A percentile compares a stretch with the other conserved stretches of the same genome.
phyloP scores from a whole-genome alignment of 2,888 invertebrate genomes.

The Ochropacha duplaris region DNA sequence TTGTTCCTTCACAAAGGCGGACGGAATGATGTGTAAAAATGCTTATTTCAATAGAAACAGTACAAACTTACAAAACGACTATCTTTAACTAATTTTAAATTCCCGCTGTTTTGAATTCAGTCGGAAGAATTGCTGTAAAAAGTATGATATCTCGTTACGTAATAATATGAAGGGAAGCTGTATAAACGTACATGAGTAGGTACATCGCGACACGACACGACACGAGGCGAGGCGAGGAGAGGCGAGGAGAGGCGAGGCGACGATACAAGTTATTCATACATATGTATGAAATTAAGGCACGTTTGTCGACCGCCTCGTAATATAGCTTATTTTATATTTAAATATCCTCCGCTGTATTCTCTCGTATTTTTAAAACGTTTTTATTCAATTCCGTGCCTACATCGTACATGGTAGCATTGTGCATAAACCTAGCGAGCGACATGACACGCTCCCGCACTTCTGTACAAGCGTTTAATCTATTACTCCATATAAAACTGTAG shows the following conservation, averaged over 20 bases:
- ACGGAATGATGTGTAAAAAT: not conserved
- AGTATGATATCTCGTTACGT: slow-evolving; percentile 14
- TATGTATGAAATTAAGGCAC: slow-evolving; percentile 36
- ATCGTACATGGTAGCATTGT: not conserved
- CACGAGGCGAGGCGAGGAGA: too few relatives aligned
- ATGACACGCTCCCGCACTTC: not conserved
- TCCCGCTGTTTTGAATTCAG: not conserved
- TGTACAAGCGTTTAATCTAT: too few relatives aligned
- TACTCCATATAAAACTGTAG: not conserved
- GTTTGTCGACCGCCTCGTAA: slow-evolving; percentile 13
- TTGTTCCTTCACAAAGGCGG: too few relatives aligned
- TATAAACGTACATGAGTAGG: slow-evolving; percentile 26
- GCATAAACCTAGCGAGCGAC: not conserved
- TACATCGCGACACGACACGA: slow-evolving; percentile 19
- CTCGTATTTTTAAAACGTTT: not conserved
- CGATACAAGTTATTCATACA: slow-evolving; percentile 34
- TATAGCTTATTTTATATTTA: slow-evolving; percentile 30
- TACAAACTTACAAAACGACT: too few relatives aligned
- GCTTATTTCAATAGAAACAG: too few relatives aligned
- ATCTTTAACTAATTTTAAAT: too few relatives aligned
- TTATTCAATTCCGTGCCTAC: not conserved
- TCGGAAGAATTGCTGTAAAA: not conserved
- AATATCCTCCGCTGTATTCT: slow-evolving; percentile 12
- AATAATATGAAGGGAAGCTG: slow-evolving; percentile 9
- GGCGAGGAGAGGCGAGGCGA: too few relatives aligned